These are phyloP conservation scores for Drosophila pegasa DNA, from an alignment of 2,888 invertebrate genomes.

Conservation along the genomic window DNA sequence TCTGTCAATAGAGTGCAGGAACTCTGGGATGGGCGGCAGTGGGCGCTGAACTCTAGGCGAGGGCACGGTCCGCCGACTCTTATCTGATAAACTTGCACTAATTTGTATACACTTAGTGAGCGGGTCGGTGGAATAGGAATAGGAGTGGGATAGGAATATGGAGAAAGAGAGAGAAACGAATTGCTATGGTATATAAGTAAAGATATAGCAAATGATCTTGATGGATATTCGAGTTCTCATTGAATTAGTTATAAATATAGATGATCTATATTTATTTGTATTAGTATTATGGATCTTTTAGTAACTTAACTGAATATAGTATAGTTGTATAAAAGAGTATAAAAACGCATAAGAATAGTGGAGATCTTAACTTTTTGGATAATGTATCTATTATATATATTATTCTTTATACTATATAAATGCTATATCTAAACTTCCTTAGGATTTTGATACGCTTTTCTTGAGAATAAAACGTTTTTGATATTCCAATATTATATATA, in stretches of 20 bases:
- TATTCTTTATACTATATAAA: too few species aligned
- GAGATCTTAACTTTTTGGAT: too few species aligned
- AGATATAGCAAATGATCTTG: not conserved
- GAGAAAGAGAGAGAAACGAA: not conserved
- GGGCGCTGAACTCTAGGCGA: slow-evolving; percentile 15
- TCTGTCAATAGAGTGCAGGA: slow-evolving; percentile 65
- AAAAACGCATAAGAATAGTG: too few species aligned
- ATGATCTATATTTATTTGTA: too few species aligned
- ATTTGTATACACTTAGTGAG: slow-evolving; percentile 73
- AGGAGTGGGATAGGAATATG: not conserved
- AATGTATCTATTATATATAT: too few species aligned
- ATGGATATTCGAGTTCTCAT: not conserved
- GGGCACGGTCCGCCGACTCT: slow-evolving; percentile 50
- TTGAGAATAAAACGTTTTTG: too few species aligned
- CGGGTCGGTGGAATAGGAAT: slow-evolving; percentile 26
- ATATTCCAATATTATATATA: too few species aligned
- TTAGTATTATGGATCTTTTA: too few species aligned
- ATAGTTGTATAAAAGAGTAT: too few species aligned
- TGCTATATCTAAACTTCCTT: too few species aligned
- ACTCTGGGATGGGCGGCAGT: not conserved
- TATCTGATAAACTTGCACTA: slow-evolving; percentile 79
- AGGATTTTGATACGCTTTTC: too few species aligned
- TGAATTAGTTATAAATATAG: not conserved
- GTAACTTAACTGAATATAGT: too few species aligned
- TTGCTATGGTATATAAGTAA: not conserved